Evolutionary conservation across 1,140 invertebrate species (phyloP), one percentile per base, ranked within the genome.

Genomic region (Penaeus indicus): DNA sequence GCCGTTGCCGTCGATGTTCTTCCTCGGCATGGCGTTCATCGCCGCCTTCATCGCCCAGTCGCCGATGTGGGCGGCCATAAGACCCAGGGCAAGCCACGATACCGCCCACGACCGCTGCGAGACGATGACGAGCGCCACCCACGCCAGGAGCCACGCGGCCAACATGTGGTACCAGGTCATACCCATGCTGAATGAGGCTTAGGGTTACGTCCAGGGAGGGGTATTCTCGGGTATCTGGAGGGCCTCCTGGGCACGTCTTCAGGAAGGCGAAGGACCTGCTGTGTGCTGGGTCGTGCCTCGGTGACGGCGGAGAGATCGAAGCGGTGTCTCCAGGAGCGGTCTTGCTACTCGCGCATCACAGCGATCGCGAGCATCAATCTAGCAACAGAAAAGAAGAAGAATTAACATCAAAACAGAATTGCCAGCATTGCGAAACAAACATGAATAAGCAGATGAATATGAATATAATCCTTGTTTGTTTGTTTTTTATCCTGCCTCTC

Each of bases 41-140:
- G 87, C 81, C 5, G 79, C 87, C 25, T 88, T 88, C 72, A 88
- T 25, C 10, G 54, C 69, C 87, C 87, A 88, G 72, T 88, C 87
- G 42, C 81, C 87, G 10, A 88, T 63, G 62, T 88, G 87, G 21
- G 87, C 87, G 18, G 87, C 87, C 69, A 88, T 77, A 8, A 88
- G 75, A 7, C 87, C 87, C n/a, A 88, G 61, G 3, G 87, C 87
- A 0, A 88, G 27, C 69, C 81, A 84, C 2, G 87, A 84, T 38
- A 88, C 87, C 54, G 81, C 87, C 72, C 87, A 84, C 21, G 81
- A 84, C 61, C 87, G 21, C 60, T 84, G 87, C 16, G 87, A 88
- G 47, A 88, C 72, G 60, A 88, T 62, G 16, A 88, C 72, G 64
- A 88, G 60, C n/a, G 47, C 69, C 13, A 38, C 81, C 87, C 87